A percentile compares a stretch with the other conserved stretches of the same genome.
phyloP scores from a whole-genome alignment of 2,797 vertebrate genomes.

The Morus bassanus region DNA sequence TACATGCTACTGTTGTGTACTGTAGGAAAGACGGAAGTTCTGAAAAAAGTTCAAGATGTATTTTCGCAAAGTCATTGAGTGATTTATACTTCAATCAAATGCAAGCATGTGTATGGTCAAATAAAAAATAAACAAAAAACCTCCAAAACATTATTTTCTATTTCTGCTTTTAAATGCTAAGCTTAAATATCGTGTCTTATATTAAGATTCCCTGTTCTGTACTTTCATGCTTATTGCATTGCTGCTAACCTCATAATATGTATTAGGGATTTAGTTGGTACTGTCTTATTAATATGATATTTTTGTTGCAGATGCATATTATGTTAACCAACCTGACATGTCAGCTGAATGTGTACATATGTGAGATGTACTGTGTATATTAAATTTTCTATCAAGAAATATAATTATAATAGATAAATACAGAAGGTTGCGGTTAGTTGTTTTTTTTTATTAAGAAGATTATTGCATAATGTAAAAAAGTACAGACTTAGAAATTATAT shows the following conservation, averaged over 20 bases:
- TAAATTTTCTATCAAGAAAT: background rate
- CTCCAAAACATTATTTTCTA: background rate
- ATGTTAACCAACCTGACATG: background rate
- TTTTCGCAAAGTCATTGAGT: background rate
- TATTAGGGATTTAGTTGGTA: background rate
- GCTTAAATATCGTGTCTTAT: background rate
- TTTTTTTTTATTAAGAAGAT: background rate
- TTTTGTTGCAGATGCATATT: background rate
- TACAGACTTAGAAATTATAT: background rate
- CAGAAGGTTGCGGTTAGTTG: background rate
- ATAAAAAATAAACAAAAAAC: background rate
- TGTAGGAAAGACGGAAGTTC: background rate
- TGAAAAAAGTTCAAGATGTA: background rate
- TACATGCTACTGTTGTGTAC: background rate
- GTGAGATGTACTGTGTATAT: background rate
- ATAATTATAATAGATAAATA: background rate
- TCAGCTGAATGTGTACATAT: background rate
- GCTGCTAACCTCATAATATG: background rate
- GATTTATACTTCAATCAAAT: background rate
- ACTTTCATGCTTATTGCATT: background rate
- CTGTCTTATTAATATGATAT: rapidly evolving
- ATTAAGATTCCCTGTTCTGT: background rate
- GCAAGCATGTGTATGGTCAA: background rate
- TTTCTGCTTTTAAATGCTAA: background rate
- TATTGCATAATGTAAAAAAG: background rate